Percentiles rank a stretch among this genome's conserved stretches.
phyloP scores from a whole-genome alignment of 2,113 vertebrate genomes.

The Canis aureus region DNA sequence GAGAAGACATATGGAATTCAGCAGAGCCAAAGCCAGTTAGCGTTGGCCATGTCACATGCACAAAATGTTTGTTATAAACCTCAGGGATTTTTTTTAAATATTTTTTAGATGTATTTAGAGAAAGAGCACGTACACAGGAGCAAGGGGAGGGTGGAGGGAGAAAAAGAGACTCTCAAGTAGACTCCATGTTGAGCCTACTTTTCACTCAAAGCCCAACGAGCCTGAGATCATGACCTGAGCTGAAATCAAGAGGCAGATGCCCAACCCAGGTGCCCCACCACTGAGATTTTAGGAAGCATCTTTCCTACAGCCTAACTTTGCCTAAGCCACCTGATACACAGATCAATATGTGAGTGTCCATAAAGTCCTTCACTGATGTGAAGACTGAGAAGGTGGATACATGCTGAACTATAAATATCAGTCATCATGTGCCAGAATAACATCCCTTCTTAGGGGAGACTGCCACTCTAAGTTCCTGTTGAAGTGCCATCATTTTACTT shows the following conservation, averaged over 20 bases:
- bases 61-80: not conserved
- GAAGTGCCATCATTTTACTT: not conserved
- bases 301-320: not conserved
- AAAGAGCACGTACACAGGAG: not conserved
- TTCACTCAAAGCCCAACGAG: too few species aligned
- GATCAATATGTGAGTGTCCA: not conserved
- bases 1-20: not conserved
- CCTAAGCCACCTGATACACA: not conserved
- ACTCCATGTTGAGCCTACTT: not conserved
- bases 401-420: not conserved
- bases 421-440: not conserved
- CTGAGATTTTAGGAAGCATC: not conserved
- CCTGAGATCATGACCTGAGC: not conserved
- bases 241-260: not conserved
- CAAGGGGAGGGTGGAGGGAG: not conserved
- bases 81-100: not conserved
- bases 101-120: not conserved
- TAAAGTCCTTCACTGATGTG: not conserved
- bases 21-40: not conserved
- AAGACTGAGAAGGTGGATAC: not conserved
- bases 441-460: not conserved
- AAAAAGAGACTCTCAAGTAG: not conserved
- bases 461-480: not conserved
- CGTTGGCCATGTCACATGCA: not conserved
- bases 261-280: not conserved